A percentile compares a stretch with the other conserved stretches of the same genome.
Conservation (phyloP, 2,888 invertebrate species). For the Psylliodes chrysocephalus region DNA sequence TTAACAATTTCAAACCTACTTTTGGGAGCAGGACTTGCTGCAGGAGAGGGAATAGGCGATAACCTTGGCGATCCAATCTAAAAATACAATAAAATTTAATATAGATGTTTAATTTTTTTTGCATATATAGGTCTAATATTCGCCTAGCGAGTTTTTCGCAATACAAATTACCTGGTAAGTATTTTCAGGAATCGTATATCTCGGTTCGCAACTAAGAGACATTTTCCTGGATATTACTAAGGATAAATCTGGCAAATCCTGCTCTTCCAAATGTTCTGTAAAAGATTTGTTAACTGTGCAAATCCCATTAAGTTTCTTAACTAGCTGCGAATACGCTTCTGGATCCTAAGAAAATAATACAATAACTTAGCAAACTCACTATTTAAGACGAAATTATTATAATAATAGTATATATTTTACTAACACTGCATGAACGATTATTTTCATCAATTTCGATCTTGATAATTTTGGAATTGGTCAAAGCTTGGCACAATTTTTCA, state of each 20-base stretch:
- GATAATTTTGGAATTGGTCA: slow-evolving; percentile 58
- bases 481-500: slow-evolving; percentile 56
- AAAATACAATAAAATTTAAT: slow-evolving; percentile 20
- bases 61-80: slow-evolving; percentile 44
- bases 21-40: slow-evolving; percentile 49
- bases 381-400: no score
- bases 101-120: not conserved
- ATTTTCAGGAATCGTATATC: slow-evolving; percentile 45
- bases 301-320: slow-evolving; percentile 58
- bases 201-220: slow-evolving; percentile 59
- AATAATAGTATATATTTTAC: slow-evolving; percentile 36
- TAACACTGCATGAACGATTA: slow-evolving; percentile 59
- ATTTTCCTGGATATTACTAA: slow-evolving; percentile 55
- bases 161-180: slow-evolving; percentile 7
- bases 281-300: slow-evolving; percentile 58
- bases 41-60: slow-evolving; percentile 51
- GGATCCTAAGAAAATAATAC: slow-evolving; percentile 53
- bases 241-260: slow-evolving; percentile 52
- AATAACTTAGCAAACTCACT: not conserved
- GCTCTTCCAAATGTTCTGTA: slow-evolving; percentile 47
- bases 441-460: slow-evolving; percentile 60
- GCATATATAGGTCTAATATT: not conserved
- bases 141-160: not conserved
- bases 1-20: slow-evolving; percentile 55
- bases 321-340: slow-evolving; percentile 56